A percentile compares a stretch with the other conserved stretches of the same genome.
Conservation (phyloP, 2,888 invertebrate species). For the Drosophila cognata region DNA sequence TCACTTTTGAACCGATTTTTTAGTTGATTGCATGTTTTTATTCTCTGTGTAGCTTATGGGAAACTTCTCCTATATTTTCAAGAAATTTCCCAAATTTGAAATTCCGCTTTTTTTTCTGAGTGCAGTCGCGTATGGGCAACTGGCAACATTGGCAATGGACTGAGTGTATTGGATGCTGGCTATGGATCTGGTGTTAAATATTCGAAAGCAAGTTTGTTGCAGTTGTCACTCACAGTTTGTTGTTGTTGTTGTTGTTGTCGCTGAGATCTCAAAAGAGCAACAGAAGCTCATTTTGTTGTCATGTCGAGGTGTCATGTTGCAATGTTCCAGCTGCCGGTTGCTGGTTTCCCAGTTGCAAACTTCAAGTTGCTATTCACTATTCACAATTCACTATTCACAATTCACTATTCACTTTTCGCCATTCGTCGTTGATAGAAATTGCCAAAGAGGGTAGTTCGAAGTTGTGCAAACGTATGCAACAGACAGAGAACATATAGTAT, state of each 20-base stretch:
- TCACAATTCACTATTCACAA: no score
- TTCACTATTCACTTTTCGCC: neutral
- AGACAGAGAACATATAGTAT: neutral
- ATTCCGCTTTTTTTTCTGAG: neutral
- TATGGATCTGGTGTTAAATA: constrained; percentile 65
- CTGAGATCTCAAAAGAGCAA: constrained; percentile 68
- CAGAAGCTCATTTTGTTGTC: constrained; percentile 82
- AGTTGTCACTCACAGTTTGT: constrained; percentile 67
- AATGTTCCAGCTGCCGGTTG: constrained; percentile 66
- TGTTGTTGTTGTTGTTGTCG: constrained; percentile 44
- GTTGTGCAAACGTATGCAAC: no score
- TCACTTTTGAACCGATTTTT: neutral
- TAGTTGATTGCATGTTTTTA: neutral
- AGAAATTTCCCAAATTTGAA: neutral
- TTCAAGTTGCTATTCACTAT: constrained; percentile 10
- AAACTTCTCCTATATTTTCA: neutral
- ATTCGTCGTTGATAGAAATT: neutral
- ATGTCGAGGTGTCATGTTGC: constrained; percentile 80
- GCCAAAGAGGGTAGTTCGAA: neutral
- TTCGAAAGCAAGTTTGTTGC: constrained; percentile 74
- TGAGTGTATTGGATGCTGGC: constrained; percentile 10
- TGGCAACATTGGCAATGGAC: constrained; percentile 18
- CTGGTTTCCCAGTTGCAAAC: constrained; percentile 18
- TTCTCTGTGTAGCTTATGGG: neutral
- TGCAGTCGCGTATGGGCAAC: constrained; percentile 1